A percentile compares a stretch with the other conserved stretches of the same genome.
Conservation (phyloP, 2,797 vertebrate genomes). For the Parotocinclus haroldoi region DNA sequence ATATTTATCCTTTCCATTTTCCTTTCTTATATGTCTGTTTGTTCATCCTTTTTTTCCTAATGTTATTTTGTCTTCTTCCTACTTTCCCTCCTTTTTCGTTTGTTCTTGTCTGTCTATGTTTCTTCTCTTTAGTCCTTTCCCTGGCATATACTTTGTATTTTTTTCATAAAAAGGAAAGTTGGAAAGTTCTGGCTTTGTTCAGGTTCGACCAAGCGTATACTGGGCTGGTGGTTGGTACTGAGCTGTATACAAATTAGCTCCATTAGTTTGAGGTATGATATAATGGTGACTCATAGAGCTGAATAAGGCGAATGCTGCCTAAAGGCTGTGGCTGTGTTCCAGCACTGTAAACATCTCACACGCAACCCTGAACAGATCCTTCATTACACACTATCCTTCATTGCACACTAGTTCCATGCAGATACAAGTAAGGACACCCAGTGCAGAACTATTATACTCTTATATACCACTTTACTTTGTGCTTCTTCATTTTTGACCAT, state of each 20-base stretch:
- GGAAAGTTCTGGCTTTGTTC: too few species aligned
- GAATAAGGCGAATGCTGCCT: conserved; percentile 42
- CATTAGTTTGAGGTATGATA: conserved; percentile 25
- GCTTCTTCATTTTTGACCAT: background rate
- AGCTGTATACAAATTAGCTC: conserved; percentile 12
- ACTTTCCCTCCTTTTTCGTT: conserved; percentile 1
- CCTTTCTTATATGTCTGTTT: background rate
- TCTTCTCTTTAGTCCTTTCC: background rate
- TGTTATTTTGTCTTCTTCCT: background rate
- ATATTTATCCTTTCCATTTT: background rate
- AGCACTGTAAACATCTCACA: conserved; percentile 52
- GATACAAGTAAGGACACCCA: background rate
- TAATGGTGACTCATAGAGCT: conserved; percentile 51
- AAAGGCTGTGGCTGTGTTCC: conserved; percentile 46
- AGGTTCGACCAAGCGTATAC: too few species aligned
- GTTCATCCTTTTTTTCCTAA: conserved; percentile 3
- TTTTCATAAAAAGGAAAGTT: background rate
- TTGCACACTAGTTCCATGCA: background rate
- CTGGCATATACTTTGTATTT: background rate
- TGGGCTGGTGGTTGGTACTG: background rate
- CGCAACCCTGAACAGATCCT: conserved; percentile 38
- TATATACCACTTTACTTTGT: background rate
- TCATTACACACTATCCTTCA: conserved; percentile 4
- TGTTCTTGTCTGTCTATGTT: conserved; percentile 17
- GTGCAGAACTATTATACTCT: too few species aligned